Evolutionary conservation across 1,140 invertebrate genomes (phyloP), one percentile per base, ranked within the genome.

Genomic region (Orussus abietinus): DNA sequence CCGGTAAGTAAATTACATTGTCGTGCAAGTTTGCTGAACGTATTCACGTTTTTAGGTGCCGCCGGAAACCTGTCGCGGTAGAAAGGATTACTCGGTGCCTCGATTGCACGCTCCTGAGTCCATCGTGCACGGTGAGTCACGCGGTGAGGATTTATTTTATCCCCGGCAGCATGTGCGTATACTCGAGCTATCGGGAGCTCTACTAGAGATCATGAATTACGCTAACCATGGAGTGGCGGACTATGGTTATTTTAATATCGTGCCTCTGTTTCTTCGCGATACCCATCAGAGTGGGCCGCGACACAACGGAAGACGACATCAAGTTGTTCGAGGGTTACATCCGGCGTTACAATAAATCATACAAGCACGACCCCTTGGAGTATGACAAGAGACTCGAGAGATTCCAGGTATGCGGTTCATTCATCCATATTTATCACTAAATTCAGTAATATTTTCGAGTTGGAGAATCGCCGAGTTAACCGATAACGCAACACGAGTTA

Each of bases 381-480:
- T 85, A 82, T 49, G 55, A 75, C 37, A 63, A 62, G 17, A 75
- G 81, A 66, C 78, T 82, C 47, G 51, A 75, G 38, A 75, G 76
- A 45, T 88, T 88, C 71, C 76, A 82, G 73, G 85, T 86, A 67
- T 70, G 64, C n/a, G n/a, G n/a, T n/a, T n/a, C n/a, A n/a, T n/a
- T n/a, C n/a, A n/a, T n/a, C n/a, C n/a, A n/a, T n/a, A n/a, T n/a
- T n/a, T n/a, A n/a, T n/a, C n/a, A n/a, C n/a, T n/a, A n/a, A n/a
- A n/a, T n/a, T n/a, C n/a, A n/a, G n/a, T n/a, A n/a, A n/a, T n/a
- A n/a, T n/a, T n/a, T n/a, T n/a, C n/a, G n/a, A n/a, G n/a, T n/a
- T n/a, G n/a, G n/a, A n/a, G n/a, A n/a, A n/a, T n/a, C n/a, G n/a
- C n/a, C n/a, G n/a, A n/a, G n/a, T n/a, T n/a, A n/a, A n/a, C n/a